Percentiles rank a stretch among this genome's conserved stretches.
phyloP scores from a whole-genome alignment of 2,797 vertebrate genomes.

The Halcyon leucocephala region DNA sequence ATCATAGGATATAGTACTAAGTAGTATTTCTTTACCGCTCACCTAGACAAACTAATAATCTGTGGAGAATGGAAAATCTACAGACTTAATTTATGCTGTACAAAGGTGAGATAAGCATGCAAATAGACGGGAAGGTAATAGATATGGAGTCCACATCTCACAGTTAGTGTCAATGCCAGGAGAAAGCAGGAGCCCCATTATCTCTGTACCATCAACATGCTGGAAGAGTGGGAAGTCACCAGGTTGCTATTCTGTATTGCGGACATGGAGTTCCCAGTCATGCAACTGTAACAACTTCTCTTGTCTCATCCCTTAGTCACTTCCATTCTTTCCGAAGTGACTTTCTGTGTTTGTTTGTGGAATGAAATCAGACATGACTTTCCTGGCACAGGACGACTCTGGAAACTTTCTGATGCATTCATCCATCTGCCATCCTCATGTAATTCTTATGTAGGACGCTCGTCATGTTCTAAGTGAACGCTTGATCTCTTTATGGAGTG shows the following conservation, averaged over 20 bases:
- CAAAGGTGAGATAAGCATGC: neutral
- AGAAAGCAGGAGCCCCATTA: neutral
- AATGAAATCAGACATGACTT: neutral
- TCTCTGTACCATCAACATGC: accelerated
- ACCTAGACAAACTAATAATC: neutral
- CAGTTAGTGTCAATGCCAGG: neutral
- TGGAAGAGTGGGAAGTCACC: neutral
- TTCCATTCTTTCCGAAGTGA: neutral
- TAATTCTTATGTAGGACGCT: neutral
- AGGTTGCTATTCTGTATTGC: neutral
- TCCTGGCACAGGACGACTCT: neutral
- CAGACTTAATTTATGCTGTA: neutral
- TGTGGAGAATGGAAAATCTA: neutral
- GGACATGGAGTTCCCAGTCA: neutral
- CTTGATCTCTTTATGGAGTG: neutral
- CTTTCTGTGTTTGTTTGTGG: neutral
- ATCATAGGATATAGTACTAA: neutral
- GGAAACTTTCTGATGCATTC: neutral
- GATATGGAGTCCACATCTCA: neutral
- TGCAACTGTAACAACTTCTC: accelerated
- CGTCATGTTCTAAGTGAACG: neutral
- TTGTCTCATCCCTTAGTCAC: neutral
- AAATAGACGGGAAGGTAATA: neutral
- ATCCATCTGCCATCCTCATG: neutral
- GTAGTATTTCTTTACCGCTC: accelerated